phyloP scores from a whole-genome alignment of 2,797 vertebrate species.

The Triplophysa yarkandensis region DNA sequence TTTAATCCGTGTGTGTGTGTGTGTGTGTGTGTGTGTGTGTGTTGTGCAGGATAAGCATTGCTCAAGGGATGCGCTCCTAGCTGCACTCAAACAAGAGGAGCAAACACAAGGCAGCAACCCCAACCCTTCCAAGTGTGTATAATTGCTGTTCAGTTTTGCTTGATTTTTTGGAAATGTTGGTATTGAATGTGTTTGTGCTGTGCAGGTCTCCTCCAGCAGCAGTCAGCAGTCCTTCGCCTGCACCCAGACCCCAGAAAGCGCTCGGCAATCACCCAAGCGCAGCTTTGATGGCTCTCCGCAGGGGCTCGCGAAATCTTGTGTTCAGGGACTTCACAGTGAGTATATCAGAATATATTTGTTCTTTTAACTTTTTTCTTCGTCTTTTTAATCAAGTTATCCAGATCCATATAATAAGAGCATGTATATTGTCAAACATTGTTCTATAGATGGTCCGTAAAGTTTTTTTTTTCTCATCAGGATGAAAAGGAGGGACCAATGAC shows the following conservation, averaged over 20 bases:
- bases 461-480: constrained; percentile 73
- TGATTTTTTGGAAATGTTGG: not conserved
- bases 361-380: no score
- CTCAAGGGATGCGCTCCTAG: constrained; percentile 94
- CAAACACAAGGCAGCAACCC: constrained; percentile 89
- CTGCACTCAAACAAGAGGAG: constrained; percentile 94
- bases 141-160: not conserved
- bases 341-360: constrained; percentile 40
- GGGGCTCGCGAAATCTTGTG: constrained; percentile 97
- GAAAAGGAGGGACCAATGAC: constrained; percentile 99
- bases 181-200: not conserved
- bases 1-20: no score
- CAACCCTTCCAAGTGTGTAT: constrained; percentile 89
- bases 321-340: constrained; percentile 99
- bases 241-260: constrained; percentile 92
- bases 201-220: constrained; percentile 83
- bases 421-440: no score
- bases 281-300: constrained; percentile 95
- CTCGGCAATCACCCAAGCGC: constrained; percentile 98
- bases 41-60: constrained; percentile 93
- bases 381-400: no score
- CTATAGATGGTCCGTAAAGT: not conserved
- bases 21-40: no score
- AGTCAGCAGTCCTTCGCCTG: constrained; percentile 79
- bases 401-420: no score